A percentile compares a stretch with the other conserved stretches of the same genome.
phyloP scores from a whole-genome alignment of 2,113 vertebrate species.

The Coturnix japonica region DNA sequence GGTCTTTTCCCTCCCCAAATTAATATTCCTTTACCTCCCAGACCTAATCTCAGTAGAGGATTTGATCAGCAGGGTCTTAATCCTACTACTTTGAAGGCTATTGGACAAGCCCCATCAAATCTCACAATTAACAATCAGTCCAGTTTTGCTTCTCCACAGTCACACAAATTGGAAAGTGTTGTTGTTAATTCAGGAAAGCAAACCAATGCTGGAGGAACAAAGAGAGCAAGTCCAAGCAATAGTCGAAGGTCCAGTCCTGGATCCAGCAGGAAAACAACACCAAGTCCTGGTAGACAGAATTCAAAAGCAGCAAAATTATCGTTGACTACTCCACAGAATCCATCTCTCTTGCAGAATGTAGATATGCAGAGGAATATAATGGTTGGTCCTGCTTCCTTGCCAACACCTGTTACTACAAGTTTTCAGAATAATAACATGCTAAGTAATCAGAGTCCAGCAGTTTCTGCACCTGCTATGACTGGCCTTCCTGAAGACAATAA shows the following conservation, averaged over 20 bases:
- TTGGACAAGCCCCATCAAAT: constrained; percentile 94
- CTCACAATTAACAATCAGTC: constrained; percentile 80
- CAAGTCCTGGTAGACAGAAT: constrained; percentile 95
- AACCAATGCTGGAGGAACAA: constrained; percentile 81
- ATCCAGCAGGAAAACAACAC: constrained; percentile 92
- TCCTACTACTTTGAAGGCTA: constrained; percentile 97
- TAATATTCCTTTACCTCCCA: constrained; percentile 96
- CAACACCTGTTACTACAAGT: constrained; percentile 77
- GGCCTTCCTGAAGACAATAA: constrained; percentile 80
- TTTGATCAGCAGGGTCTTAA: constrained; percentile 99
- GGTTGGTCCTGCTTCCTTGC: constrained; percentile 81
- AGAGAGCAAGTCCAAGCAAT: constrained; percentile 94
- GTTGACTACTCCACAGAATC: constrained; percentile 81
- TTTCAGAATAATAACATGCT: constrained; percentile 79
- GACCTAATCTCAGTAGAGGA: constrained; percentile 90
- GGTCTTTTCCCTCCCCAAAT: constrained; percentile 98
- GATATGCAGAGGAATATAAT: constrained; percentile 86
- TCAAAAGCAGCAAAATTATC: constrained; percentile 86
- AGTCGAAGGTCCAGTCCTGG: constrained; percentile 94
- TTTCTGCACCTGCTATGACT: constrained; percentile 72
- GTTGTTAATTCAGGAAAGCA: constrained; percentile 89
- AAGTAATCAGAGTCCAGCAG: constrained; percentile 76
- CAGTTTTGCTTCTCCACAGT: constrained; percentile 76
- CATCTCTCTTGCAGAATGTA: constrained; percentile 82
- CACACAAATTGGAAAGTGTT: constrained; percentile 81